phyloP scores from a whole-genome alignment of 2,113 vertebrate genomes.

The Hyla sarda region DNA sequence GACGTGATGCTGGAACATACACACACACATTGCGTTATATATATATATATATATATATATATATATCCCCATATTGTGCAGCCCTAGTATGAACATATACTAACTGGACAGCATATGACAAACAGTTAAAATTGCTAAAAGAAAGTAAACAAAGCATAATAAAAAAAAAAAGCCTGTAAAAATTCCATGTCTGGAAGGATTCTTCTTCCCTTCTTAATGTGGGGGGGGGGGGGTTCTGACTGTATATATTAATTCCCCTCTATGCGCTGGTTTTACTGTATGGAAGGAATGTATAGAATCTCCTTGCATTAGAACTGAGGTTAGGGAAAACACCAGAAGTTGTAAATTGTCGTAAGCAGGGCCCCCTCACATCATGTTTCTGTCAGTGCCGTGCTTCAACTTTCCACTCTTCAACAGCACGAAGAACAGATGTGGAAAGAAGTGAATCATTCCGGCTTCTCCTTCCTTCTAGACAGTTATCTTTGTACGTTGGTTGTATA shows the following conservation, averaged over 20 bases:
- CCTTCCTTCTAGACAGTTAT: not conserved
- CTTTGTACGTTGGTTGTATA: not conserved
- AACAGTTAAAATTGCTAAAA: not conserved
- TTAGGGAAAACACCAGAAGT: constrained; percentile 21
- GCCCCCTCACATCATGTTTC: constrained; percentile 30
- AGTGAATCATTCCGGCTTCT: not conserved
- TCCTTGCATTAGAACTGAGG: constrained; percentile 7
- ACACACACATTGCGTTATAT: no score
- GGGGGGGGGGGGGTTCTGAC: not conserved
- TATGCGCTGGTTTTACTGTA: constrained; percentile 23
- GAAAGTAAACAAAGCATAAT: not conserved
- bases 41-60: no score
- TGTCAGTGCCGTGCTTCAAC: constrained; percentile 21
- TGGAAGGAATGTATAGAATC: constrained; percentile 45
- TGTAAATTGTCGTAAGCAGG: constrained; percentile 43
- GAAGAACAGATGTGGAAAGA: constrained; percentile 15
- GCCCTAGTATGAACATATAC: no score
- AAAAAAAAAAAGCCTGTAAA: not conserved
- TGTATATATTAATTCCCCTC: not conserved
- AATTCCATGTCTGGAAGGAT: constrained; percentile 11
- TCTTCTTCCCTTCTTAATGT: not conserved
- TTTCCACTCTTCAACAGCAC: constrained; percentile 38
- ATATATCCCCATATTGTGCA: no score
- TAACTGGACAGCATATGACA: not conserved
- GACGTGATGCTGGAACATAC: no score